Base-by-base conservation (phyloP, 1,140 invertebrate species). In the Lordiphosa stackelbergi region DNA sequence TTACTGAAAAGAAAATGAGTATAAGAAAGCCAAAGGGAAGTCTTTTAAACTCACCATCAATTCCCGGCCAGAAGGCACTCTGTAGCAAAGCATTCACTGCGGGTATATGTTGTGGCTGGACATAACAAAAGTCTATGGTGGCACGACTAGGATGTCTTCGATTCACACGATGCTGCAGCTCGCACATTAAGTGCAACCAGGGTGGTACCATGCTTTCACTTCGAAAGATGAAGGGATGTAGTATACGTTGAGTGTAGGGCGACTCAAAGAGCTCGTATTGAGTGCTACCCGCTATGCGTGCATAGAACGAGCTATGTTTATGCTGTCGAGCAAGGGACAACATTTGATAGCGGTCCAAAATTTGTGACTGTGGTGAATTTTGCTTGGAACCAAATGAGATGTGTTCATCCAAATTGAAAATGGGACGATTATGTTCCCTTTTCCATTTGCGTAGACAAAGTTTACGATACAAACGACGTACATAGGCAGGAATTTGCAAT, bases 51-150 rank as follows among this genome's bases (percentile, higher is more conserved):
- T 92, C 88, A 96, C 95, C 89, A 88, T 97, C 95, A 60, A 97
- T 95, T 31, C 95, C 95, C 7, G 95, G 93, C 95, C 96, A 97
- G 88, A 97, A 97, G 85, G 93, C 94, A 72, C 94, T 91, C 58
- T 92, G 91, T 48, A 94, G 95, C 7, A 97, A 85, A 46, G 91
- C 92, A 88, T 97, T 97, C 28, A 97, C 92, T 0, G 94, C 94
- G 2, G 95, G 93, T 60, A 97, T 94, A 85, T 97, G 95, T 77
- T 96, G 93, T 5, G 95, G 94, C 28, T 93, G 90, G 1, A 97
- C 92, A 86, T 97, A 97, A 58, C 93, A 94, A 88, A 93, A 97
- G 88, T 97, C 93, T n/a, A 95, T 90, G 1, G 93, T 88, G 9
- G 89, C 87, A 10, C 83, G 54, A 5, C 45, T 89, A 46, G 77